Evolutionary conservation across 2,888 invertebrate genomes (phyloP).

Genomic region (Xestia ashworthii): DNA sequence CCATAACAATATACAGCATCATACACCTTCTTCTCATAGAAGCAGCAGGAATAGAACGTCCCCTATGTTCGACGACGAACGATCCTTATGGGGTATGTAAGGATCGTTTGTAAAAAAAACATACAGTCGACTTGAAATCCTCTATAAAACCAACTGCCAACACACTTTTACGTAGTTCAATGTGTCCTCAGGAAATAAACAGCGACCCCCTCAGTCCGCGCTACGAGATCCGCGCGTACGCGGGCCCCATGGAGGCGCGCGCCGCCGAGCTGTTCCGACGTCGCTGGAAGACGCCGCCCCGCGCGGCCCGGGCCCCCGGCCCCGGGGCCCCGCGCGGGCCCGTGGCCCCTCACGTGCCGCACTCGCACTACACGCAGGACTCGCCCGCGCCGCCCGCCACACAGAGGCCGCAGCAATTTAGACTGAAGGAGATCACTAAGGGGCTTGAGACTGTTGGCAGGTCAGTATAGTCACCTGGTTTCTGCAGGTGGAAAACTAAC

Average conservation of each 20-base stretch:
- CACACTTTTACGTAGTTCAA: not conserved
- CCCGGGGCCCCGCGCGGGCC: slow-evolving; percentile 91
- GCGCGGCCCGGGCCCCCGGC: slow-evolving; percentile 68
- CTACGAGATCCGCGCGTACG: slow-evolving; percentile 95
- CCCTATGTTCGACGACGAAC: too few species aligned
- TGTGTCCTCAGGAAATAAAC: slow-evolving; percentile 90
- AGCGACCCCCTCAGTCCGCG: slow-evolving; percentile 92
- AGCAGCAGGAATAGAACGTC: not conserved
- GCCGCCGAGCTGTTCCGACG: slow-evolving; percentile 93
- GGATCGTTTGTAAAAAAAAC: not conserved
- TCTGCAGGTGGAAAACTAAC: not conserved
- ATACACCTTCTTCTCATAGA: not conserved
- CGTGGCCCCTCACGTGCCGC: slow-evolving; percentile 92
- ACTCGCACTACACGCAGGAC: slow-evolving; percentile 73
- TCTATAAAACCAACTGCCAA: not conserved
- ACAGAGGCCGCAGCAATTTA: slow-evolving; percentile 75
- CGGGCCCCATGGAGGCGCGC: slow-evolving; percentile 96
- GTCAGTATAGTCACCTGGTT: slow-evolving; percentile 70
- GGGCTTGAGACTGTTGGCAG: slow-evolving; percentile 97
- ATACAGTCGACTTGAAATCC: not conserved
- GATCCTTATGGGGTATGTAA: too few species aligned
- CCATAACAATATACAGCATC: too few species aligned
- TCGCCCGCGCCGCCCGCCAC: slow-evolving; percentile 43
- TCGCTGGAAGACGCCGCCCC: slow-evolving; percentile 96
- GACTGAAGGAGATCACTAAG: slow-evolving; percentile 94